Evolutionary conservation across 2,797 vertebrate species (phyloP).

Genomic region (Etheostoma nigrum): DNA sequence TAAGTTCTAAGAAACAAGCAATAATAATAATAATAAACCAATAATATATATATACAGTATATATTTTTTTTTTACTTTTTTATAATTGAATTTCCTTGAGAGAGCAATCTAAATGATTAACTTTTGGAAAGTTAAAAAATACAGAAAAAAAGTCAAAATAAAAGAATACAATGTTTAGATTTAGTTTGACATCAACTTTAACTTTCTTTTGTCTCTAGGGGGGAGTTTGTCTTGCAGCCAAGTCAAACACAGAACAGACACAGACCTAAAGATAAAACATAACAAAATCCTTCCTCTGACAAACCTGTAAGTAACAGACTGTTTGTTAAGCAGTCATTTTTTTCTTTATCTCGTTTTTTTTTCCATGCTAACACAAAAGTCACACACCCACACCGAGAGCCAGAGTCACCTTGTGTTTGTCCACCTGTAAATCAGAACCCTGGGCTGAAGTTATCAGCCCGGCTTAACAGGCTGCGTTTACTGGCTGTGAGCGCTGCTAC

Average conservation of each 20-base stretch:
- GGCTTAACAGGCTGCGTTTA: constrained; percentile 66
- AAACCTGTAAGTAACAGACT: neutral
- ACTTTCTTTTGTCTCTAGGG: neutral
- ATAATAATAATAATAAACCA: no score
- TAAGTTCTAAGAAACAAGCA: no score
- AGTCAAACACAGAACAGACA: neutral
- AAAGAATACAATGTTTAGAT: neutral
- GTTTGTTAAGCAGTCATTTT: constrained; percentile 23
- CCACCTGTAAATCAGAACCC: constrained; percentile 67
- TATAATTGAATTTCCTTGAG: no score
- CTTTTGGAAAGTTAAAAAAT: neutral
- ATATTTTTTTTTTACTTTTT: no score
- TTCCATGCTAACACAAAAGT: constrained; percentile 10
- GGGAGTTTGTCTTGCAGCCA: neutral
- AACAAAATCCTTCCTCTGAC: constrained; percentile 3
- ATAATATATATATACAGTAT: no score
- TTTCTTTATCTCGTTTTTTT: constrained; percentile 12
- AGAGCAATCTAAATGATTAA: neutral
- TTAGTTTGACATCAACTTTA: neutral
- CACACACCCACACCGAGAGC: constrained; percentile 4
- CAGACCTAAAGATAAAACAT: neutral
- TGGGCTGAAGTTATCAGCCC: constrained; percentile 46
- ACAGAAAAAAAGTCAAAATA: neutral
- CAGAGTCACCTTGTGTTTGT: constrained; percentile 51
- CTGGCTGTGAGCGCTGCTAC: constrained; percentile 55